Base-by-base conservation (phyloP, 2,888 invertebrate genomes). In the Asteroscopus sphinx region DNA sequence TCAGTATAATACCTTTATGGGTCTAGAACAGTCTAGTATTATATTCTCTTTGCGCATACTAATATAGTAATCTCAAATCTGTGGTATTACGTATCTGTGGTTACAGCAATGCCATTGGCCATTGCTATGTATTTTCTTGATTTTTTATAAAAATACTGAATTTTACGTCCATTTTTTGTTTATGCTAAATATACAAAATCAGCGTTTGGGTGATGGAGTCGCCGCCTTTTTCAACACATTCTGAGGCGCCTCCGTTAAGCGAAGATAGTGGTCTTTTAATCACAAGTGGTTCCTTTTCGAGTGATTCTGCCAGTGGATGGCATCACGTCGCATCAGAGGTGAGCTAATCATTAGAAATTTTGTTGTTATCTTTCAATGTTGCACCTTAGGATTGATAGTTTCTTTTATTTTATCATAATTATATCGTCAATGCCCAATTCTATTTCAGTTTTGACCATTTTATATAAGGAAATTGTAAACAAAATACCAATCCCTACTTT, bases 251-350 rank as follows among this genome's bases (percentile, higher is more conserved):
- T 89, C 95, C 96, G 77, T 94, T 96, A 85, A 96, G 96, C 88
- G 96, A 96, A 92, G 96, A 97, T 85, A 96, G 96, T 94, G 96
- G 96, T 82, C 95, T 97, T 79, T 92, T 97, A 76, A 92, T 96
- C 83, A 96, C 96, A 79, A 96, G 96, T 92, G 96, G 96, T 79
- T 97, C 97, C 68, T 95, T 96, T 88, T 96, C 96, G 68, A 97
- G 96, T 89, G 96, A 96, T 88, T 96, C 96, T 78, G 96, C 96
- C 73, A 96, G 95, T 89, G 95, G 95, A 83, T 95, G 95, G 91
- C 96, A 95, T 87, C 95, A 96, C 88, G 95, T 96, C 86, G 94
- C 95, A 68, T 96, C 96, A 81, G 96, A 96, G 95, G 96, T 96
- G 90, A 85, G 87, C 66, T 62, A 55, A 59, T 56, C 42, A 37